These are phyloP conservation scores for Tortricodes alternella DNA, from an alignment of 2,888 invertebrate genomes.

Conservation along the genomic window DNA sequence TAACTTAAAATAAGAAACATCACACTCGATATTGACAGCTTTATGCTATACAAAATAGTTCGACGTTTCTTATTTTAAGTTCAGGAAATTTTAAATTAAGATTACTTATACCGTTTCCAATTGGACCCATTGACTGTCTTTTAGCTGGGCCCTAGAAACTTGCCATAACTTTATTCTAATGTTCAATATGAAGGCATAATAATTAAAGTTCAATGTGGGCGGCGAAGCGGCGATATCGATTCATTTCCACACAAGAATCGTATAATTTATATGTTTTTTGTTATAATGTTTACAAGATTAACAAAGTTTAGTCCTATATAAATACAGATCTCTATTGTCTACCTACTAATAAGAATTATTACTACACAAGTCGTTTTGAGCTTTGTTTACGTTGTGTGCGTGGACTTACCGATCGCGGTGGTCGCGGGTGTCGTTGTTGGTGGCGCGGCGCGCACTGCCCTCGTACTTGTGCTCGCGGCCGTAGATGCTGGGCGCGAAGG, in stretches of 20 bases:
- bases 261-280: constrained; percentile 57
- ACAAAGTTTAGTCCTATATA: constrained; percentile 7
- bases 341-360: neutral
- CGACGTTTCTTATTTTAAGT: too few species aligned
- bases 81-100: too few species aligned
- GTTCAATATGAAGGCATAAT: constrained; percentile 54
- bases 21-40: too few species aligned
- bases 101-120: too few species aligned
- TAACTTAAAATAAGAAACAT: too few species aligned
- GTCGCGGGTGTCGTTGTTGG: constrained; percentile 69
- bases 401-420: constrained; percentile 74
- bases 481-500: constrained; percentile 91
- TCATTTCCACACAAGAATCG: constrained; percentile 65
- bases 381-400: constrained; percentile 15
- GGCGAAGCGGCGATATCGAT: constrained; percentile 57
- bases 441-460: constrained; percentile 81
- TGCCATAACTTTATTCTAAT: constrained; percentile 63
- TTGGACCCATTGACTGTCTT: too few species aligned
- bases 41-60: too few species aligned
- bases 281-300: constrained; percentile 35
- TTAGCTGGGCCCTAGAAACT: constrained; percentile 44
- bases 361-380: neutral
- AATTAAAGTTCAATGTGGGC: constrained; percentile 68
- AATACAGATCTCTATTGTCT: neutral
- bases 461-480: constrained; percentile 93